These are phyloP conservation scores for Eupeodes latifasciatus DNA, from an alignment of 2,888 invertebrate species.

Conservation along the genomic window DNA sequence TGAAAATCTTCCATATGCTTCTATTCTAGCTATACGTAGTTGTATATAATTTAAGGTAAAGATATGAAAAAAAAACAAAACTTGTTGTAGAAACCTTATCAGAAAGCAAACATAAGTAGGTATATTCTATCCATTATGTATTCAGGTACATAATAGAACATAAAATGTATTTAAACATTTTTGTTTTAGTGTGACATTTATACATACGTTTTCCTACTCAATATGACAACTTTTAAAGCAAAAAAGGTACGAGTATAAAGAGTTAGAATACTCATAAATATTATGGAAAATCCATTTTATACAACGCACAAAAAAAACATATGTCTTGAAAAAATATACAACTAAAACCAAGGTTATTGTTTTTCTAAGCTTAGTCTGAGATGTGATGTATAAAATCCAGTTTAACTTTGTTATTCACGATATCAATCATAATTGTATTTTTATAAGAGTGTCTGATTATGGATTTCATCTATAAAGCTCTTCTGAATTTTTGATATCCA, in stretches of 20 bases:
- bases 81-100: slow-evolving; percentile 40
- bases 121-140: no score
- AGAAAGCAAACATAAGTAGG: neutral
- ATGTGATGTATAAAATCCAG: neutral
- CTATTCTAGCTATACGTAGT: neutral
- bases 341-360: neutral
- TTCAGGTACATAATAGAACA: neutral
- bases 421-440: neutral
- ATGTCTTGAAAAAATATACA: neutral
- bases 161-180: neutral
- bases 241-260: neutral
- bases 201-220: neutral
- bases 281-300: no score
- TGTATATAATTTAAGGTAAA: no score
- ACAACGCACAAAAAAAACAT: no score
- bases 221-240: slow-evolving; percentile 10
- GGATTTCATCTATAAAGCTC: no score
- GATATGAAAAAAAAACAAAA: neutral
- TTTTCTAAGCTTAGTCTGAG: neutral
- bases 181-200: neutral
- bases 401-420: neutral
- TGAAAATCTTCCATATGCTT: neutral
- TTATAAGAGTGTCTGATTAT: no score
- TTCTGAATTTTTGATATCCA: no score
- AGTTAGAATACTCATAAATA: neutral